phyloP scores from a whole-genome alignment of 2,797 vertebrate species.

The Syncerus caffer region DNA sequence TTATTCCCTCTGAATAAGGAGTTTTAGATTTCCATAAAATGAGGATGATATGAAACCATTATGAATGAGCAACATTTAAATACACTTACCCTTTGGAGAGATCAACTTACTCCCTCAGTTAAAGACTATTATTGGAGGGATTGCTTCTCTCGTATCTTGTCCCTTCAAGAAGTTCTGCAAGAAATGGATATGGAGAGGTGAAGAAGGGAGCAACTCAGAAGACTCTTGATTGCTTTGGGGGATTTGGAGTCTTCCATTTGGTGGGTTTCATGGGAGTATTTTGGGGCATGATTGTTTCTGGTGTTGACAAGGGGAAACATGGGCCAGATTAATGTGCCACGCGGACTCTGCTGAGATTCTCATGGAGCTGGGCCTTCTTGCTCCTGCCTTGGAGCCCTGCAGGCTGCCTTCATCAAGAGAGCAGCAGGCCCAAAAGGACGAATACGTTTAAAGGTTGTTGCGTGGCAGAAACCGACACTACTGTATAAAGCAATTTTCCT shows the following conservation, averaged over 20 bases:
- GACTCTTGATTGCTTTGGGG: neutral
- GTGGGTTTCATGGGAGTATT: neutral
- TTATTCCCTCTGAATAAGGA: neutral
- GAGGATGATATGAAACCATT: neutral
- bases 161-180: neutral
- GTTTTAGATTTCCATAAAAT: neutral
- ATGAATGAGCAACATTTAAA: neutral
- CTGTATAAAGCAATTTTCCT: neutral
- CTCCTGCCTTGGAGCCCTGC: neutral
- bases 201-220: neutral
- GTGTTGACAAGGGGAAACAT: neutral
- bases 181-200: neutral
- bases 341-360: neutral
- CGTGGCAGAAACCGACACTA: neutral
- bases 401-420: neutral
- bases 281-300: neutral
- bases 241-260: neutral
- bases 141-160: neutral
- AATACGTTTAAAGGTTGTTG: neutral
- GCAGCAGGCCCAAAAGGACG: neutral
- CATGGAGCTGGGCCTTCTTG: neutral
- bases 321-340: neutral
- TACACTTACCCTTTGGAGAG: neutral
- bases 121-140: neutral
- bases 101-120: neutral